These are phyloP conservation scores for Clitarchus hookeri DNA, from an alignment of 2,888 invertebrate genomes.

Conservation along the genomic window DNA sequence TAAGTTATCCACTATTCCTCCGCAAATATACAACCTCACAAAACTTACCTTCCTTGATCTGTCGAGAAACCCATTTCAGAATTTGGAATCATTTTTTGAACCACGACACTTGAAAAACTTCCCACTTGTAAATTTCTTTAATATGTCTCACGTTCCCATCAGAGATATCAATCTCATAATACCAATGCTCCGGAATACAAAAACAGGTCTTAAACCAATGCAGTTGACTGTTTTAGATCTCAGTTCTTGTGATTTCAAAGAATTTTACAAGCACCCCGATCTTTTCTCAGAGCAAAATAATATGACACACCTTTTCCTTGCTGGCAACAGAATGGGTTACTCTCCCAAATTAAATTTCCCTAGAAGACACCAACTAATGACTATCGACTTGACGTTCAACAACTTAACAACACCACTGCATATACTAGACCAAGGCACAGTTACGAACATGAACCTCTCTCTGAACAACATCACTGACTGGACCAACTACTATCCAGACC, in stretches of 20 bases:
- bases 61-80: not conserved
- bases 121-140: not conserved
- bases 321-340: not conserved
- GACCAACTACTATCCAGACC: not conserved
- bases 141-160: constrained; percentile 19
- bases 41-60: constrained; percentile 21
- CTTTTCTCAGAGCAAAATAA: not conserved
- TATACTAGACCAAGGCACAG: not conserved
- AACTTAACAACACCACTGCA: constrained; percentile 10
- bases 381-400: constrained; percentile 34
- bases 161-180: not conserved
- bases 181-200: not conserved
- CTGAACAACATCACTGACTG: constrained; percentile 24
- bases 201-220: not conserved
- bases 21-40: constrained; percentile 2
- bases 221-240: constrained; percentile 8
- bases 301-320: not conserved
- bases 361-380: not conserved
- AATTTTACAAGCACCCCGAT: not conserved
- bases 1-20: not conserved
- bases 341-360: not conserved
- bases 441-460: constrained; percentile 18
- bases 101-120: not conserved
- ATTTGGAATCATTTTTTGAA: not conserved
- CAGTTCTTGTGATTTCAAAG: not conserved